Conservation (phyloP, 2,888 invertebrate species). For the Podotricha telesiphe region DNA sequence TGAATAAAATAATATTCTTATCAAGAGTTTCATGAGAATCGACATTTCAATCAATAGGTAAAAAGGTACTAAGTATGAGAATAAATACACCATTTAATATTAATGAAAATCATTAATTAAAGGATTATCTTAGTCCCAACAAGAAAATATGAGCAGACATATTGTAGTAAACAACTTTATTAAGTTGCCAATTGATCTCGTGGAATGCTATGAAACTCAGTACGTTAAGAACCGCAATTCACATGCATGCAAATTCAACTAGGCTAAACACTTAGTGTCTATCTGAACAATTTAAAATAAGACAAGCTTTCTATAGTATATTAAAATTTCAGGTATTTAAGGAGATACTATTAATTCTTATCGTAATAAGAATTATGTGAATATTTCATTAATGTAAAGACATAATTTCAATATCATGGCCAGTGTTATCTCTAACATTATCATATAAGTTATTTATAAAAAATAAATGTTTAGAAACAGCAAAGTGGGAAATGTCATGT, state of each 20-base stretch:
- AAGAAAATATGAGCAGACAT: conserved; percentile 37
- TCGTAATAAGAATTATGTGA: not conserved
- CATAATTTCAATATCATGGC: not conserved
- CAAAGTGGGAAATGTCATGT: not conserved
- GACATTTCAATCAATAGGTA: too few species aligned
- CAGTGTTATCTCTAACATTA: conserved; percentile 9
- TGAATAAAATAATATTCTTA: too few species aligned
- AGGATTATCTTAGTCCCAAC: not conserved
- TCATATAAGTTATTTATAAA: conserved; percentile 3
- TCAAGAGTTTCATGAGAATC: too few species aligned
- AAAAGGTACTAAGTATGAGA: too few species aligned
- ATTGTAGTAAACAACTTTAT: conserved; percentile 55
- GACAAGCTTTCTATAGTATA: too few species aligned
- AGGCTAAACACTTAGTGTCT: not conserved
- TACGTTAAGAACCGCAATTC: conserved; percentile 1
- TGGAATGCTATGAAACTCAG: conserved; percentile 26
- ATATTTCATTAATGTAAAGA: not conserved
- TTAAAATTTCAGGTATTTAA: not conserved
- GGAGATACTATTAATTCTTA: not conserved
- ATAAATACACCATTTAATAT: too few species aligned
- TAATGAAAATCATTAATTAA: not conserved
- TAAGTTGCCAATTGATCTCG: conserved; percentile 51
- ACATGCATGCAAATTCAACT: conserved; percentile 1
- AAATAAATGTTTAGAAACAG: not conserved
- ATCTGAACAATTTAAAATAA: too few species aligned